Evolutionary conservation across 2,888 invertebrate species (phyloP), one percentile per base, ranked within the genome.

Genomic region (Lamellibrachia columna): DNA sequence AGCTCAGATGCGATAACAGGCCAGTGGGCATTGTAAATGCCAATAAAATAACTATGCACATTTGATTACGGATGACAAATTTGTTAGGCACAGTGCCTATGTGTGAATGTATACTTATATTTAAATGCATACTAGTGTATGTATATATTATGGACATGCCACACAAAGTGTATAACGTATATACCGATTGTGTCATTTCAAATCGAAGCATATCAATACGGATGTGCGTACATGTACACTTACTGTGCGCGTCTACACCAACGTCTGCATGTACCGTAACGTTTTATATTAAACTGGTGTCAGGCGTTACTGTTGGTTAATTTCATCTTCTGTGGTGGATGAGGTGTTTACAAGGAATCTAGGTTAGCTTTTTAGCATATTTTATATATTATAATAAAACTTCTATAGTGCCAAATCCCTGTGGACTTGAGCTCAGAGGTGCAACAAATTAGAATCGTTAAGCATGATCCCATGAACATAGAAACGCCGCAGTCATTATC

Each of bases 11-110:
- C n/a, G 22, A 75, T n/a, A 22, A n/a, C 4, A 75, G 75, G 75
- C 22, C 75, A 75, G 75, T 75, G 75, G 75, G n/a, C 75, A 75
- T 75, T 75, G 15, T 75, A 75, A 75, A 75, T 75, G 75, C 75
- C 1, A 15, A 15, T 75, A 22, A 75, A 15, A 75, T n/a, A 75
- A 75, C 75, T 75, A 75, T 75, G 75, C 75, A 75, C 11, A 75
- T 75, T 75, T 75, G 0, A 75, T 75, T 75, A 75, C 22, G n/a
- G 22, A 75, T 11, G n/a, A 75, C 6, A 75, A 75, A 2, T 75
- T 22, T 75, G 75, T 75, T 22, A 75, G 15, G 22, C 6, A 75
- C 75, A 75, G 3, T 75, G 75, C n/a, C n/a, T 4, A 75, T 15
- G 75, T 75, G 11, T 75, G 75, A 22, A 15, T 75, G n/a, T 22